Base-by-base conservation (phyloP, 2,113 vertebrate species). In the Sinosuthora webbiana region DNA sequence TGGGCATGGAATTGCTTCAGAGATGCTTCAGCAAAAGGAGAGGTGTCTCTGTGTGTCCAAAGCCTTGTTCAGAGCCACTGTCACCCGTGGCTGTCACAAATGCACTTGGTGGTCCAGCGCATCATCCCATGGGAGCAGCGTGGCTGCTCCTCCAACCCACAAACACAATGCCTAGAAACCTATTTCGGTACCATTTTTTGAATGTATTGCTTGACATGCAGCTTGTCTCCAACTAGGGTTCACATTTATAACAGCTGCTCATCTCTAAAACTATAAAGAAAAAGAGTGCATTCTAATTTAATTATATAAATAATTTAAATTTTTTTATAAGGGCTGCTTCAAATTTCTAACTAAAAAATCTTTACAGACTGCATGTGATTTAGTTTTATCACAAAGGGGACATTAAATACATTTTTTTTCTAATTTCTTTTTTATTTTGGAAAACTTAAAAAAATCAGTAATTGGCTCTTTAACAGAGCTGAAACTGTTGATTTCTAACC, bases 401-500 rank as follows among this genome's bases (percentile, higher is more conserved):
- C 4, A 6, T 81, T 84, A 87, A 92, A 62, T 20, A 31, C 6
- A 13, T 69, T 49, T 35, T 47, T 49, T 49, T 44, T 41, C 47
- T 6, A 9, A 5, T 41, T 39, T 35, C 16, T 63, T 81, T 74
- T 68, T 71, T 39, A 59, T 74, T 87, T 91, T 78, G 39, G 84
- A 94, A 91, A 97, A 90, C 33, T 41, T 83, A 59, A 93, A 96
- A 33, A 76, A 90, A 45, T 64, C 33, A 82, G 68, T 83, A 91
- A 94, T 91, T 95, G 69, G n/a, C 59, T 83, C 69, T 82, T 92
- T 91, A 82, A 83, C 55, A 94, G 65, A 77, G 47, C 76, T 80
- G 76, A 67, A 93, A 93, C 78, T 95, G 90, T 95, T 92, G 83
- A 55, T 94, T 95, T 92, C 96, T 83, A 80, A 84, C 65, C 86